Evolutionary conservation across 2,888 invertebrate genomes (phyloP), one percentile per base, ranked within the genome.

Genomic region (Bellardia pandia): DNA sequence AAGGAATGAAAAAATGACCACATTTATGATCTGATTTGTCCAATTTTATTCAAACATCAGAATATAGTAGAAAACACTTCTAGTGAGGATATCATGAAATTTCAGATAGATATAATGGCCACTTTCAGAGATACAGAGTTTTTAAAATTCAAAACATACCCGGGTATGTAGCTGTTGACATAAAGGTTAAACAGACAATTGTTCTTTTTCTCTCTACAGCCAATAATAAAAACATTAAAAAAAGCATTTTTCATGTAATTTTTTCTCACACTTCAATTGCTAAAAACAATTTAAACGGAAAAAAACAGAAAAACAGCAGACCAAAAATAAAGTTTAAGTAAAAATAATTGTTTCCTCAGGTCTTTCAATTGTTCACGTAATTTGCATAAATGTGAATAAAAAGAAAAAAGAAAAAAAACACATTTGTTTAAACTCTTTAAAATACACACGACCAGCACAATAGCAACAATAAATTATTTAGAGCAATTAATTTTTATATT

Each of bases 261-360:
- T 71, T 51, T 82, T 75, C 68, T 60, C 81, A 82, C 81, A 48
- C 60, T 9, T 69, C 13, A 53, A 58, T 51, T 60, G 51, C 42
- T 48, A 33, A 68, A 74, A 40, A 56, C 3, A 74, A 16, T 56
- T 74, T 30, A 1, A 53, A 48, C 3, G 11, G n/a, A 30, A 48
- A 71, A 51, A 76, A n/a, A n/a, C n/a, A n/a, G n/a, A n/a, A n/a
- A 62, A 69, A 1, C 13, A n/a, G 7, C 9, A 53, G 3, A 56
- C 23, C 23, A 23, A 71, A 6, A 37, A 37, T 1, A 37, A 37
- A 37, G 5, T 6, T 37, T 6, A n/a, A n/a, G 13, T n/a, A 66
- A 58, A 71, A 81, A 64, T 66, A 68, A 68, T 75, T 58, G 37
- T 14, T 81, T 72, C 56, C 58, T 62, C 74, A 58, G 16, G 58